Conservation (phyloP, 2,888 invertebrate genomes). For the Uropetala carovei region DNA sequence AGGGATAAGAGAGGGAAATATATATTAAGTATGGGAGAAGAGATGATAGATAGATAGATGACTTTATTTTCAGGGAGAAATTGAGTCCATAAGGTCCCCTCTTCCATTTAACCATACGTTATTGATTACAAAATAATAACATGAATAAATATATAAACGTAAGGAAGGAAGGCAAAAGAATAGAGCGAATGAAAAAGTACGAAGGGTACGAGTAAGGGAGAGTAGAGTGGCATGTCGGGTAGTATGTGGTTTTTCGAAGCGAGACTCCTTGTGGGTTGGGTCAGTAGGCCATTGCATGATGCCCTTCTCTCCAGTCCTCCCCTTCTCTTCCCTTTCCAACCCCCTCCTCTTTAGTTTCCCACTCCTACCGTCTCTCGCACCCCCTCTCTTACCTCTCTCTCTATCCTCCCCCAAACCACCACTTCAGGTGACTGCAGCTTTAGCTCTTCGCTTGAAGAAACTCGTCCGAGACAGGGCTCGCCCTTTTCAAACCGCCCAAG, state of each 20-base stretch:
- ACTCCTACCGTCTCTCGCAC: no score
- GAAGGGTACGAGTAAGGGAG: background rate
- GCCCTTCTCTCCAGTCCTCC: background rate
- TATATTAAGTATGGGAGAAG: no score
- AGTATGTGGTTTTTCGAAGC: background rate
- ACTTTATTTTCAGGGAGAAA: no score
- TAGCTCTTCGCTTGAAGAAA: background rate
- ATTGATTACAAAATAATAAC: no score
- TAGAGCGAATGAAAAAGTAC: background rate
- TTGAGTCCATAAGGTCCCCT: no score
- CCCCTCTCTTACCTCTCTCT: no score
- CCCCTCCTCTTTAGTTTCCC: background rate
- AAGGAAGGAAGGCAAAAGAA: background rate
- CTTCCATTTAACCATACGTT: no score
- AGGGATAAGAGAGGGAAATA: no score
- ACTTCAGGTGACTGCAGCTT: background rate
- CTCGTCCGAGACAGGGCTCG: background rate
- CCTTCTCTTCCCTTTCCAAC: background rate
- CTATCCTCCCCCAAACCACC: no score
- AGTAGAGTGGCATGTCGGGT: background rate
- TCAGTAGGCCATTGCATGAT: conserved; percentile 2
- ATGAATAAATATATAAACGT: background rate
- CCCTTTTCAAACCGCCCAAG: background rate
- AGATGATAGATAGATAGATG: no score
- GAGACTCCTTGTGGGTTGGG: conserved; percentile 5